Base-by-base conservation (phyloP, 2,113 vertebrate species). In the Electrona antarctica region DNA sequence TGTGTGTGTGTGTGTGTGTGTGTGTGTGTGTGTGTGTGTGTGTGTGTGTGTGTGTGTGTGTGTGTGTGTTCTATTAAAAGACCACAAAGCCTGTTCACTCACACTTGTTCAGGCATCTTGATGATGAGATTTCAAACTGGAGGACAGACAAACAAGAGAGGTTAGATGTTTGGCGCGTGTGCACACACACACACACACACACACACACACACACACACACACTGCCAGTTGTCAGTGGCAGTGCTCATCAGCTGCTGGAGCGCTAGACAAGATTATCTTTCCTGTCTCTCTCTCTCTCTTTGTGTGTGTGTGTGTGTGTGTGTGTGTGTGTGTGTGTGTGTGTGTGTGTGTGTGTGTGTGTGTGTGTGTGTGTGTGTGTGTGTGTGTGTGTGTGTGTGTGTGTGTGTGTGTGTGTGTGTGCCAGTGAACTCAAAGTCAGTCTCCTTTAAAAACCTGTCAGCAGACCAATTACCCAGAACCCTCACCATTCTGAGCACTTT, bases 31-130 rank as follows among this genome's bases (percentile, higher is more conserved):
- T 57, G 65, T 67, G 57, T 55, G 13, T 61, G 28, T 64, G 4
- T 54, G 64, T 55, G 41, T 77, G 7, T 69, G 0, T 70, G 47
- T 73, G n/a, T 62, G 60, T 60, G 13, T 50, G n/a, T 60, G 47
- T 62, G 0, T 67, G 12, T 55, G 74, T 13, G 8, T 8, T 71
- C 82, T 83, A 85, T 71, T 79, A 60, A 65, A 74, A 71, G 74
- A 82, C 71, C 45, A 74, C 57, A 71, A 73, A 65, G 59, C 46
- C 64, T 61, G 52, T 82, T 77, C 67, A 90, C 92, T 92, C 74
- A 93, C 92, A 85, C 61, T 57, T 91, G 88, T 67, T 93, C 92
- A 52, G 92, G 92, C 92, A 93, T 93, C 78, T 64, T 92, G 86
- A 51, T 57, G 77, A 60, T 79, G 74, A 64, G 70, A 72, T 76